Conservation (phyloP, 35 echinoderm and acorn worm genomes). For the Hemicentrotus pulcherrimus region DNA sequence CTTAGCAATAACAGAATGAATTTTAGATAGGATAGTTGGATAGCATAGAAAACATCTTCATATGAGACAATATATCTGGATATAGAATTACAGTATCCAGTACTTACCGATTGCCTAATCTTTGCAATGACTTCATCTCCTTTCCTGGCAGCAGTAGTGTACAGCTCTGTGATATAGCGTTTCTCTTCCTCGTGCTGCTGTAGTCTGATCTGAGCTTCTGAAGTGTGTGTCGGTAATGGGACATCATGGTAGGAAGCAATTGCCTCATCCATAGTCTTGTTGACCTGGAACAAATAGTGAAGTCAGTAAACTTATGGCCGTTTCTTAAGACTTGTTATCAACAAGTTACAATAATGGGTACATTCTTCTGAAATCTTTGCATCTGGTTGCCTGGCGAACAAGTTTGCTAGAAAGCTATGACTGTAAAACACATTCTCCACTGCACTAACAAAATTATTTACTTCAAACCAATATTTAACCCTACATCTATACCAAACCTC, state of each 20-base stretch:
- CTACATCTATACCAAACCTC: too few relatives aligned
- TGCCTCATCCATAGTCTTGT: constrained; percentile 75
- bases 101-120: constrained; percentile 63
- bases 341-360: background rate
- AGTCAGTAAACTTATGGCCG: too few relatives aligned
- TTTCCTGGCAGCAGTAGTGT: constrained; percentile 62
- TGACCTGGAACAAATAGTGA: constrained; percentile 57
- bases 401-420: too few relatives aligned
- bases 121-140: constrained; percentile 69
- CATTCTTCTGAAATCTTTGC: too few relatives aligned
- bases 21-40: too few relatives aligned
- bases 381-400: too few relatives aligned
- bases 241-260: constrained; percentile 52
- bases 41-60: too few relatives aligned
- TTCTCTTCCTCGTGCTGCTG: constrained; percentile 80
- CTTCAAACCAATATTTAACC: too few relatives aligned
- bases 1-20: too few relatives aligned
- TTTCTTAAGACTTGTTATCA: background rate
- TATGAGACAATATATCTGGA: too few relatives aligned
- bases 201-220: constrained; percentile 76
- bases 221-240: constrained; percentile 64
- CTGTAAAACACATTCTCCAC: too few relatives aligned
- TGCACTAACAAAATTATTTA: too few relatives aligned
- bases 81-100: background rate
- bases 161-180: constrained; percentile 65